A percentile compares a stretch with the other conserved stretches of the same genome.
Evolutionary conservation across 2,888 invertebrate species (phyloP).

Genomic region (Ochlodes sylvanus): DNA sequence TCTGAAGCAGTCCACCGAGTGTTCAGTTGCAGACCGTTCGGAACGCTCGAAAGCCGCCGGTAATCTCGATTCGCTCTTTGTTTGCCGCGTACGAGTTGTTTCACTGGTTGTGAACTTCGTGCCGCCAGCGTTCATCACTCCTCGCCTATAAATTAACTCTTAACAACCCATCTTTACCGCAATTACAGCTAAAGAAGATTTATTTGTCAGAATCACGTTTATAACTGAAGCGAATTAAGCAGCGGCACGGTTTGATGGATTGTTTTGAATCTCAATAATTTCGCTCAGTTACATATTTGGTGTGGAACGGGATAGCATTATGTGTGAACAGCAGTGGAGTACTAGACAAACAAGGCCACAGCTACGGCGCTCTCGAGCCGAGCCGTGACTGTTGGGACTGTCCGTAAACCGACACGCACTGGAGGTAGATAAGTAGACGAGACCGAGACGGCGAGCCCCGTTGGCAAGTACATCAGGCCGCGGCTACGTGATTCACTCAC

Average conservation of each 20-base stretch:
- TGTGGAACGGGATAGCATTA: slow-evolving; percentile 11
- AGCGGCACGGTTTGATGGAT: slow-evolving; percentile 6
- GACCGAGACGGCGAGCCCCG: slow-evolving; percentile 59
- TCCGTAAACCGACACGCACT: slow-evolving; percentile 52
- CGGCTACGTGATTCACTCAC: slow-evolving; percentile 60
- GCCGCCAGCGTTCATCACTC: slow-evolving; percentile 47
- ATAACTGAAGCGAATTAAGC: slow-evolving; percentile 25
- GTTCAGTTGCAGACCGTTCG: slow-evolving; percentile 57
- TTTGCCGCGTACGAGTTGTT: slow-evolving; percentile 57
- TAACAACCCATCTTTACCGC: slow-evolving; percentile 31
- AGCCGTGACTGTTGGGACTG: slow-evolving; percentile 44
- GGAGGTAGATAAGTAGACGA: slow-evolving; percentile 60
- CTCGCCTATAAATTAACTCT: slow-evolving; percentile 52
- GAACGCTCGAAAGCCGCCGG: slow-evolving; percentile 65
- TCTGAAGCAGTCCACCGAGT: slow-evolving; percentile 61
- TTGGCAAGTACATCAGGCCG: slow-evolving; percentile 55
- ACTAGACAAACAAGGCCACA: slow-evolving; percentile 53
- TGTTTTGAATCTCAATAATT: slow-evolving; percentile 14
- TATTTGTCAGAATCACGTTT: slow-evolving; percentile 32
- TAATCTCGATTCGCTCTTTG: slow-evolving; percentile 62
- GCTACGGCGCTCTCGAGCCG: slow-evolving; percentile 48
- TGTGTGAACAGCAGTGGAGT: slow-evolving; percentile 22
- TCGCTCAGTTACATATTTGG: slow-evolving; percentile 4
- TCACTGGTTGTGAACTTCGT: slow-evolving; percentile 61
- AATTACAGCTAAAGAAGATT: slow-evolving; percentile 12